A percentile compares a stretch with the other conserved stretches of the same genome.
Conservation (phyloP, 2,113 vertebrate genomes). For the Perccottus glenii region DNA sequence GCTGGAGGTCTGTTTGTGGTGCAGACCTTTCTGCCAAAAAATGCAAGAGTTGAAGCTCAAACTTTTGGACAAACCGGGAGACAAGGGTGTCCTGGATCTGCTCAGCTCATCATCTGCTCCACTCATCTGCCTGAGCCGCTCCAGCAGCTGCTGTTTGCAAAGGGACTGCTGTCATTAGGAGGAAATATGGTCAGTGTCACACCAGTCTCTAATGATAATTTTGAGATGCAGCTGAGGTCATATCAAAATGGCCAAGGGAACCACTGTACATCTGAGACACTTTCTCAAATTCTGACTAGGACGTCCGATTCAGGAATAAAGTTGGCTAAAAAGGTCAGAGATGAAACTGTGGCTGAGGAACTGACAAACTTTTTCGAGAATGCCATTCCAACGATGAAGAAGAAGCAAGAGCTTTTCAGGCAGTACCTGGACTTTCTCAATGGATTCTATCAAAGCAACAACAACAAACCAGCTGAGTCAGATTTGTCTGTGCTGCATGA, state of each 20-base stretch:
- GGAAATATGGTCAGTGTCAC: background rate
- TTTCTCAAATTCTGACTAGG: background rate
- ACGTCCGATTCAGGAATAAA: background rate
- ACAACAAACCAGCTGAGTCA: slow-evolving; percentile 26
- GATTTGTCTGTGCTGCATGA: slow-evolving; percentile 64
- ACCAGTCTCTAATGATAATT: background rate
- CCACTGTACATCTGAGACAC: background rate
- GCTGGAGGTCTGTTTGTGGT: slow-evolving; percentile 72
- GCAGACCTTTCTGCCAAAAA: slow-evolving; percentile 69
- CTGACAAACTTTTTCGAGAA: slow-evolving; percentile 15
- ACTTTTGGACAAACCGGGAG: slow-evolving; percentile 71
- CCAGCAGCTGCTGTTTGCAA: background rate
- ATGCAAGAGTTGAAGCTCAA: slow-evolving; percentile 69
- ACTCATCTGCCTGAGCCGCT: slow-evolving; percentile 39
- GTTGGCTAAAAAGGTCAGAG: slow-evolving; percentile 38
- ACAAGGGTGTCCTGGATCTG: slow-evolving; percentile 71
- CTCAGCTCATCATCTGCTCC: slow-evolving; percentile 66
- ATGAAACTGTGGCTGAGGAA: slow-evolving; percentile 5
- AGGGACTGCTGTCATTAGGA: fast-evolving
- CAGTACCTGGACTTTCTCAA: slow-evolving; percentile 38
- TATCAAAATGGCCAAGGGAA: background rate
- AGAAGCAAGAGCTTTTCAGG: slow-evolving; percentile 55
- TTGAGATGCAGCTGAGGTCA: background rate
- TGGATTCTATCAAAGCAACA: slow-evolving; percentile 23
- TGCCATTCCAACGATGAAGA: slow-evolving; percentile 45